Conservation (phyloP, 2,113 vertebrate genomes). For the Phycodurus eques region DNA sequence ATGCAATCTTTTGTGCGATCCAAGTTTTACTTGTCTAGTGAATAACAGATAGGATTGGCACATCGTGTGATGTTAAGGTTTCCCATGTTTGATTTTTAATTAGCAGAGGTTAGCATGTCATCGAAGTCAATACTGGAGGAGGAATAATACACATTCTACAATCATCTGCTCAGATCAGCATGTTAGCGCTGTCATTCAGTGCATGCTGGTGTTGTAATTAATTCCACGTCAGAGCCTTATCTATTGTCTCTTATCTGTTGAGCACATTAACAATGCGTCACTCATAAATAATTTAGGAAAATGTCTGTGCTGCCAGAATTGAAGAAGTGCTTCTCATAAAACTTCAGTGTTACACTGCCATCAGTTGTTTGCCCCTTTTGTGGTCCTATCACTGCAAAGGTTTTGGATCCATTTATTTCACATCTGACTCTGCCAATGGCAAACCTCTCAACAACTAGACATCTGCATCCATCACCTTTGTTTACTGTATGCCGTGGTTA, state of each 20-base stretch:
- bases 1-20: background rate
- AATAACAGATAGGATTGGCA: background rate
- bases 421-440: background rate
- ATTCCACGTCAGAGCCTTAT: slow-evolving; percentile 11
- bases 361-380: slow-evolving; percentile 7
- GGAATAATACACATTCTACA: background rate
- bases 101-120: background rate
- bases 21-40: background rate
- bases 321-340: slow-evolving; percentile 27
- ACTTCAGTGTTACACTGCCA: slow-evolving; percentile 21
- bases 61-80: background rate
- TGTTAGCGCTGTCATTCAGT: background rate
- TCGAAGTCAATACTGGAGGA: background rate
- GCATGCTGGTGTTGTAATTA: background rate
- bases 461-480: slow-evolving; percentile 19
- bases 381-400: background rate
- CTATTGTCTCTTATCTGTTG: background rate
- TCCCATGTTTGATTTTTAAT: background rate
- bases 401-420: background rate
- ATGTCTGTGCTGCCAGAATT: slow-evolving; percentile 15
- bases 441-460: slow-evolving; percentile 5
- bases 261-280: slow-evolving; percentile 17
- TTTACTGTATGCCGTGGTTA: slow-evolving; percentile 21
- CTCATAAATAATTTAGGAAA: slow-evolving; percentile 25
- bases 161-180: slow-evolving; percentile 1